A percentile compares a stretch with the other conserved stretches of the same genome.
Conservation (phyloP, 2,888 invertebrate genomes). For the Noctua fimbriata region DNA sequence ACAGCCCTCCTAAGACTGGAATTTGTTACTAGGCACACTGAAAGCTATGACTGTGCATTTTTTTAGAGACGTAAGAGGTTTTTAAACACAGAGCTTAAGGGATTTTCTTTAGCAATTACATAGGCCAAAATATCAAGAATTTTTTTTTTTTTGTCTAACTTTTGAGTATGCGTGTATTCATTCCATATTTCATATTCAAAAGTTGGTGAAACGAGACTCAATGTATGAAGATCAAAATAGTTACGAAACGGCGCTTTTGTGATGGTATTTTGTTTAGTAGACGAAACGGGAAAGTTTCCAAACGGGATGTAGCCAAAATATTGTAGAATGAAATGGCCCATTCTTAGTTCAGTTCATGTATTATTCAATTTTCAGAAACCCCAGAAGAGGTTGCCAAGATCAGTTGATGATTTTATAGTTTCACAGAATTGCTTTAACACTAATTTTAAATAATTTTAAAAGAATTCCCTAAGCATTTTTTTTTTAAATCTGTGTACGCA, state of each 20-base stretch:
- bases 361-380: slow-evolving; percentile 5
- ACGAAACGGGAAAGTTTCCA: no score
- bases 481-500: not conserved
- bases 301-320: no score
- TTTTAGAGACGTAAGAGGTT: not conserved
- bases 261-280: no score
- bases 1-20: slow-evolving; percentile 7
- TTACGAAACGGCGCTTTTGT: no score
- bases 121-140: not conserved
- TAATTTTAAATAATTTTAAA: not conserved
- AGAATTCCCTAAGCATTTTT: not conserved
- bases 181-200: no score
- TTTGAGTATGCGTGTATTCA: no score
- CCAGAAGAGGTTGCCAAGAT: not conserved
- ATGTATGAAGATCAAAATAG: no score
- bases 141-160: no score
- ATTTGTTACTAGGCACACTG: slow-evolving; percentile 33
- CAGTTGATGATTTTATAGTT: not conserved
- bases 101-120: not conserved
- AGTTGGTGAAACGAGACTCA: no score
- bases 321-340: not conserved
- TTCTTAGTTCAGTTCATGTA: not conserved
- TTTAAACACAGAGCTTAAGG: not conserved
- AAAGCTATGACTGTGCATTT: slow-evolving; percentile 3
- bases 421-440: not conserved